A percentile compares a stretch with the other conserved stretches of the same genome.
phyloP scores from a whole-genome alignment of 2,113 vertebrate genomes.

The Anoplopoma fimbria region DNA sequence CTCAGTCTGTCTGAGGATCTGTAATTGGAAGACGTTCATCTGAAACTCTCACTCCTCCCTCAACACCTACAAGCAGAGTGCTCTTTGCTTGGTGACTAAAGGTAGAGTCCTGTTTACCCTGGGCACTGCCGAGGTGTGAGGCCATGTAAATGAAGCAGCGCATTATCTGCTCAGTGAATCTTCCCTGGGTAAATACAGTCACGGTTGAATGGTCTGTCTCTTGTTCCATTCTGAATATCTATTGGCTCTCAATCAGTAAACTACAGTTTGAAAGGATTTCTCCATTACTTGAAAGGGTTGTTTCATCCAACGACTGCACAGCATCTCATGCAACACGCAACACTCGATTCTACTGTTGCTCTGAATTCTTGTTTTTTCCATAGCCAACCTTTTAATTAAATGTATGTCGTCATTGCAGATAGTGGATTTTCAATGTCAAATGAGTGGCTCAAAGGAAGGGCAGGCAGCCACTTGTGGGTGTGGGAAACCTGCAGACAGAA shows the following conservation, averaged over 20 bases:
- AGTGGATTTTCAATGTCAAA: constrained; percentile 72
- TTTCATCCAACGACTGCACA: neutral
- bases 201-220: constrained; percentile 22
- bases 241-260: constrained; percentile 44
- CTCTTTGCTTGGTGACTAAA: constrained; percentile 21
- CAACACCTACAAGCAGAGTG: constrained; percentile 5
- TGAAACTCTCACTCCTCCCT: constrained; percentile 22
- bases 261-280: constrained; percentile 20
- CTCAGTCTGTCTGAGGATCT: constrained; percentile 18
- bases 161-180: constrained; percentile 51
- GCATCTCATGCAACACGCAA: neutral
- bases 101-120: constrained; percentile 29
- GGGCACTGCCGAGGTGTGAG: constrained; percentile 25
- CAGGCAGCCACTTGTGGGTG: constrained; percentile 55
- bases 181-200: constrained; percentile 46
- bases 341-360: constrained; percentile 22
- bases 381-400: constrained; percentile 61
- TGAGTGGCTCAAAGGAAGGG: constrained; percentile 60
- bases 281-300: constrained; percentile 22
- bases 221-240: constrained; percentile 51
- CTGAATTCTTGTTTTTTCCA: constrained; percentile 34
- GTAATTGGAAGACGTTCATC: constrained; percentile 9
- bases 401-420: constrained; percentile 45
- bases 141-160: constrained; percentile 40
- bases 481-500: constrained; percentile 50